Conservation (phyloP, 2,113 vertebrate genomes). For the Neolamprologus kungweensis region DNA sequence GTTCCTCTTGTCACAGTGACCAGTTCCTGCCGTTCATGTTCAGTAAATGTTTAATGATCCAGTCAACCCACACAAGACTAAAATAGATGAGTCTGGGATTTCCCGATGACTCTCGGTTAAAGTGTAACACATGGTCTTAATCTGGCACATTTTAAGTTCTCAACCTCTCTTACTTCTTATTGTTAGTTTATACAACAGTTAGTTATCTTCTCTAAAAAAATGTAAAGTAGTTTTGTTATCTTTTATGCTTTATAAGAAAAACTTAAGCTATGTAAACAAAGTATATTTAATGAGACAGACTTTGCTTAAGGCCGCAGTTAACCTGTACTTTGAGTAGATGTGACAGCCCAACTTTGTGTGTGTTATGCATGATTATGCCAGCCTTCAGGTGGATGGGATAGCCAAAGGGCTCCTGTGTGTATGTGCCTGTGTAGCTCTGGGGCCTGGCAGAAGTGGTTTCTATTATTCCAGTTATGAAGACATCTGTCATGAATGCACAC, state of each 20-base stretch:
- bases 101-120: not conserved
- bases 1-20: not conserved
- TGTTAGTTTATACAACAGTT: not conserved
- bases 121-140: not conserved
- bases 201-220: not conserved
- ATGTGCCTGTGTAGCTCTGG: not conserved
- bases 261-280: not conserved
- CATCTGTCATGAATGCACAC: slow-evolving; percentile 41
- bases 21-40: not conserved
- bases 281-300: not conserved
- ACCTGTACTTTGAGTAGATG: not conserved
- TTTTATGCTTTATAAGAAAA: not conserved
- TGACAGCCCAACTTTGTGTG: not conserved
- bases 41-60: slow-evolving; percentile 9
- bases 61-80: not conserved
- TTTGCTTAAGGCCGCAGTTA: not conserved
- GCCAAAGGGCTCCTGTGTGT: not conserved
- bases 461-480: slow-evolving; percentile 63
- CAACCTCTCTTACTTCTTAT: not conserved
- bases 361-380: not conserved
- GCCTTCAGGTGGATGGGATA: slow-evolving; percentile 22
- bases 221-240: not conserved
- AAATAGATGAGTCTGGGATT: not conserved
- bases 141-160: not conserved
- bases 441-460: slow-evolving; percentile 42